A percentile compares a stretch with the other conserved stretches of the same genome.
phyloP scores from a whole-genome alignment of 2,797 vertebrate genomes.

The Urosaurus nigricauda region DNA sequence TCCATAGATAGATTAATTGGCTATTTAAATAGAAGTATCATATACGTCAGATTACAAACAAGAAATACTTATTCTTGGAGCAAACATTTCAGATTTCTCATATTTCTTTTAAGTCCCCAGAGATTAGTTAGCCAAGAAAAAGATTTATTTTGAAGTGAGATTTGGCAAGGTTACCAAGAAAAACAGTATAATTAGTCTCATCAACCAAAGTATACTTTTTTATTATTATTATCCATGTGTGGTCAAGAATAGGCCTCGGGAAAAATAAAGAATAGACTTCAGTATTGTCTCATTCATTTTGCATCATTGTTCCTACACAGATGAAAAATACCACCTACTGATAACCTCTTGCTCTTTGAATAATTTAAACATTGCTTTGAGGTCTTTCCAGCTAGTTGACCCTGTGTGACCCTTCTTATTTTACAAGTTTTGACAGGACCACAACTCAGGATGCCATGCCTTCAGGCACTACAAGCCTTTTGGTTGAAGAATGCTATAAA shows the following conservation, averaged over 20 bases:
- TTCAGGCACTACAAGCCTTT: neutral
- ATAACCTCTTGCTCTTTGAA: conserved; percentile 19
- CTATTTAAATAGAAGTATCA: neutral
- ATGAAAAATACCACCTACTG: conserved; percentile 13
- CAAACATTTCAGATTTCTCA: neutral
- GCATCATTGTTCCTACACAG: conserved; percentile 27
- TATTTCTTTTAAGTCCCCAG: neutral
- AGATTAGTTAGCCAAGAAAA: neutral
- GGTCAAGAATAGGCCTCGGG: neutral
- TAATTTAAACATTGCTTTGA: conserved; percentile 34
- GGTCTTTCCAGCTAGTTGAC: conserved; percentile 12
- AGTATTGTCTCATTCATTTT: conserved; percentile 37
- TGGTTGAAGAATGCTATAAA: conserved; percentile 37
- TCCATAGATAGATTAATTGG: neutral
- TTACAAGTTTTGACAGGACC: conserved; percentile 36
- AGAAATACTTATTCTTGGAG: neutral
- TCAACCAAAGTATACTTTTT: neutral
- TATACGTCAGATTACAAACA: neutral
- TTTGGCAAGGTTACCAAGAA: neutral
- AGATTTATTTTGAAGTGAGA: neutral
- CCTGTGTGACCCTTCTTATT: conserved; percentile 15
- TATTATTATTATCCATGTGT: neutral
- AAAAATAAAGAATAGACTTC: conserved; percentile 20
- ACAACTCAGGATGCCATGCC: conserved; percentile 27
- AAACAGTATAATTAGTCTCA: neutral